These are phyloP conservation scores for Cephus cinctus DNA, from an alignment of 1,140 invertebrate species.

Conservation along the genomic window DNA sequence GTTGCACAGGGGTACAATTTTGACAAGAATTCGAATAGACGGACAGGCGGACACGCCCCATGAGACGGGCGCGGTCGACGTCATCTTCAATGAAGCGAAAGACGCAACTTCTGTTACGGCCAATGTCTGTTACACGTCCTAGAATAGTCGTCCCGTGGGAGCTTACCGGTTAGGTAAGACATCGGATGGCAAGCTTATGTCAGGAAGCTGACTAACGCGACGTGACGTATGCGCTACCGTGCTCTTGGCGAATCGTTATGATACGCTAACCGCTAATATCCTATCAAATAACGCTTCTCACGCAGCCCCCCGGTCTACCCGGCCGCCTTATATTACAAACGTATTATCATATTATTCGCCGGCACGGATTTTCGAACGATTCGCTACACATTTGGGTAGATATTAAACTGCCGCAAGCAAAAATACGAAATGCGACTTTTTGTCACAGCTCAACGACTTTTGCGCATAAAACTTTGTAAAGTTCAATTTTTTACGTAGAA, in stretches of 20 bases:
- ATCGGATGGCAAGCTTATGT: constrained; percentile 26
- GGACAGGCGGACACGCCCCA: neutral
- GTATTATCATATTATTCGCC: no score
- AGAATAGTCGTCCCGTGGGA: constrained; percentile 46
- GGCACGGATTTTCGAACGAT: no score
- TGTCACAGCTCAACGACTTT: no score
- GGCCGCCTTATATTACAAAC: no score
- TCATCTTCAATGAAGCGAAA: constrained; percentile 47
- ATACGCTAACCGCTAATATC: constrained; percentile 25
- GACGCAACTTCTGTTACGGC: constrained; percentile 32
- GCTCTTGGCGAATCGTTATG: constrained; percentile 19
- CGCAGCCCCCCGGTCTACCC: no score
- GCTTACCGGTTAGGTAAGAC: constrained; percentile 35
- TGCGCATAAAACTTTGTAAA: no score
- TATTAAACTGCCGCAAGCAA: no score
- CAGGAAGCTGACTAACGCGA: constrained; percentile 36
- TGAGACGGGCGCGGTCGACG: constrained; percentile 26
- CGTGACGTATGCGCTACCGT: constrained; percentile 31
- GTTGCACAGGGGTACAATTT: no score
- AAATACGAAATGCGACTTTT: no score
- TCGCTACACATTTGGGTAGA: no score
- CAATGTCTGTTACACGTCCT: constrained; percentile 46
- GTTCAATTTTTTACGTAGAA: no score
- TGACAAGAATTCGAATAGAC: constrained; percentile 58
- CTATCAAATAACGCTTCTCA: constrained; percentile 32